A percentile compares a stretch with the other conserved stretches of the same genome.
Evolutionary conservation across 2,113 vertebrate species (phyloP).

Genomic region (Nanger granti): DNA sequence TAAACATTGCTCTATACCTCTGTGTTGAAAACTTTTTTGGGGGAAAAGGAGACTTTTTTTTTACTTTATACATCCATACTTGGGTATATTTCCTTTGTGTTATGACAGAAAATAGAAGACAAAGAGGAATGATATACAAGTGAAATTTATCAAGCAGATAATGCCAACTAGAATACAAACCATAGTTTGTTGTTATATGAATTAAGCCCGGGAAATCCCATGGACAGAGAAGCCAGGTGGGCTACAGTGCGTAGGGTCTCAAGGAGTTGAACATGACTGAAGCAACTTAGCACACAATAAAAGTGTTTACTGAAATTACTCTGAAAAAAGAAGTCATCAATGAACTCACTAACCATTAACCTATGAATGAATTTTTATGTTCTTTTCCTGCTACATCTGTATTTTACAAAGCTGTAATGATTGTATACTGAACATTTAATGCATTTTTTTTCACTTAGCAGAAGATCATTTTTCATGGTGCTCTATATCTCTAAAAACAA

Average conservation of each 20-base stretch:
- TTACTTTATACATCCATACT: neutral
- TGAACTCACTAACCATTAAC: neutral
- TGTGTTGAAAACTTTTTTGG: constrained; percentile 51
- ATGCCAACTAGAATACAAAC: neutral
- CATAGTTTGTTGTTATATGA: neutral
- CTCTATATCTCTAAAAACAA: neutral
- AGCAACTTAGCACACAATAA: neutral
- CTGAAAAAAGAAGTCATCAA: neutral
- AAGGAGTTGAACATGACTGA: neutral
- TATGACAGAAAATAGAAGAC: neutral
- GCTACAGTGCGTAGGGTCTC: neutral
- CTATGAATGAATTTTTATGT: neutral
- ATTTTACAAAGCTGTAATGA: neutral
- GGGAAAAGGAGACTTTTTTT: neutral
- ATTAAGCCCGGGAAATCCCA: neutral
- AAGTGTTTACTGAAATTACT: neutral
- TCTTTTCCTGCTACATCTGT: neutral
- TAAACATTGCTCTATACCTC: constrained; percentile 54
- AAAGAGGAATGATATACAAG: neutral
- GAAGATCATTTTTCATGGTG: neutral
- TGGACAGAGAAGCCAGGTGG: neutral
- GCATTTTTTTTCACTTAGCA: neutral
- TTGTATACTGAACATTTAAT: neutral
- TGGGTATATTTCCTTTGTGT: neutral
- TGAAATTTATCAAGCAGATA: constrained; percentile 18